Conservation (phyloP, 2,888 invertebrate species). For the Tenthredo mesomela region DNA sequence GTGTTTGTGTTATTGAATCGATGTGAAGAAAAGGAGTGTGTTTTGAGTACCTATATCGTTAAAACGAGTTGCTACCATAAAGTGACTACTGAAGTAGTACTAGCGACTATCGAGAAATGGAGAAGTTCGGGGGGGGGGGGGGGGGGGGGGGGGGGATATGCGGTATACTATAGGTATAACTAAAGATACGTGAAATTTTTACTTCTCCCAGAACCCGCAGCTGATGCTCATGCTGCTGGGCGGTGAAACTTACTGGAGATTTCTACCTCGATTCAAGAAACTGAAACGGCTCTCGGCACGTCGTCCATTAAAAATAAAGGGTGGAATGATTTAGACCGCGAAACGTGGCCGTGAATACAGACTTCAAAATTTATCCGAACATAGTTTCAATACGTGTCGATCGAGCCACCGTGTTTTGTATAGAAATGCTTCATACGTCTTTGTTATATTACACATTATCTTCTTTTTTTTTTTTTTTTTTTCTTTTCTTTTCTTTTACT, state of each 20-base stretch:
- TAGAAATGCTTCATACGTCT: conserved; percentile 13
- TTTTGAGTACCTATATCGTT: conserved; percentile 2
- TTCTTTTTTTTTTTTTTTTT: not conserved
- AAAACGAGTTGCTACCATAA: not conserved
- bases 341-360: conserved; percentile 52
- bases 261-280: conserved; percentile 17
- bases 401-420: conserved; percentile 27
- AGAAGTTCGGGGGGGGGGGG: not conserved
- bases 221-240: not conserved
- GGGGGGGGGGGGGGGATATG: not conserved
- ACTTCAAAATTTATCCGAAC: conserved; percentile 49
- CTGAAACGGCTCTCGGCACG: conserved; percentile 50
- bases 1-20: not conserved
- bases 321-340: conserved; percentile 55
- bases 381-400: conserved; percentile 53
- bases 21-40: not conserved
- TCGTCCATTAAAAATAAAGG: conserved; percentile 51
- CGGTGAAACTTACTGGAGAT: conserved; percentile 15
- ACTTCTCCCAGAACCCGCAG: not conserved
- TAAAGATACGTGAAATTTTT: conserved; percentile 11
- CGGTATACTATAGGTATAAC: not conserved
- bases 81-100: conserved; percentile 19
- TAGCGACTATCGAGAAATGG: not conserved
- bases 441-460: not conserved
- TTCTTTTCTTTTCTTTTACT: too few relatives aligned